These are phyloP conservation scores for Scartelaos histophorus DNA, from an alignment of 2,113 vertebrate genomes.

Conservation along the genomic window DNA sequence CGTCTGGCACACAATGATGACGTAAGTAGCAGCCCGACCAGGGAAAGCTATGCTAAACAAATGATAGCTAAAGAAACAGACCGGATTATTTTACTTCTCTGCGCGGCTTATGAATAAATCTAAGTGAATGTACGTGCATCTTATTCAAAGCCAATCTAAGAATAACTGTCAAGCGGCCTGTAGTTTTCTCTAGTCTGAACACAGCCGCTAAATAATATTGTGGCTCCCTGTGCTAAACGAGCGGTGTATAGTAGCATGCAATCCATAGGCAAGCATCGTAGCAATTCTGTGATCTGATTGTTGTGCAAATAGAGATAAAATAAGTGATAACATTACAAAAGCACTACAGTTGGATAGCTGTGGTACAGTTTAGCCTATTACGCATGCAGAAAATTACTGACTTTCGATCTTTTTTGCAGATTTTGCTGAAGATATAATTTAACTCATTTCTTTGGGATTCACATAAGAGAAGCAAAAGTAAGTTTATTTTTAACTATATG, in stretches of 20 bases:
- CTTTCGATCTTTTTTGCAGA: constrained; percentile 35
- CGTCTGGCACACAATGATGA: constrained; percentile 9
- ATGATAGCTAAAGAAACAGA: constrained; percentile 28
- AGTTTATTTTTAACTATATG: constrained; percentile 22
- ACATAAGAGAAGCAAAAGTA: constrained; percentile 40
- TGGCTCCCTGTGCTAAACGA: constrained; percentile 12
- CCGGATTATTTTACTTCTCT: constrained; percentile 12
- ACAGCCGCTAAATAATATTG: not conserved
- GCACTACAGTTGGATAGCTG: not conserved
- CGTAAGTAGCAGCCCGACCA: not conserved
- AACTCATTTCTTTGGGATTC: not conserved
- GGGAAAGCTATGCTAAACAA: constrained; percentile 45
- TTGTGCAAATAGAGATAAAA: not conserved
- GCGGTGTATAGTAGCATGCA: constrained; percentile 8
- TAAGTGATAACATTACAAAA: not conserved
- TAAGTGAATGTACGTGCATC: not conserved
- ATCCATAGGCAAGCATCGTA: constrained; percentile 34
- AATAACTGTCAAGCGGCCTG: rapidly evolving
- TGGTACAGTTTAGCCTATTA: not conserved
- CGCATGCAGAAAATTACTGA: not conserved
- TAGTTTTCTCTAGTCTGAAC: not conserved
- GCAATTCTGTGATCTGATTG: constrained; percentile 8
- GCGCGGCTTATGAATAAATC: not conserved
- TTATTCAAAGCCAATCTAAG: rapidly evolving
- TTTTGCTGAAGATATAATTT: not conserved